Evolutionary conservation across 1,140 invertebrate species (phyloP), one percentile per base, ranked within the genome.

Genomic region (Oedothorax gibbosus): DNA sequence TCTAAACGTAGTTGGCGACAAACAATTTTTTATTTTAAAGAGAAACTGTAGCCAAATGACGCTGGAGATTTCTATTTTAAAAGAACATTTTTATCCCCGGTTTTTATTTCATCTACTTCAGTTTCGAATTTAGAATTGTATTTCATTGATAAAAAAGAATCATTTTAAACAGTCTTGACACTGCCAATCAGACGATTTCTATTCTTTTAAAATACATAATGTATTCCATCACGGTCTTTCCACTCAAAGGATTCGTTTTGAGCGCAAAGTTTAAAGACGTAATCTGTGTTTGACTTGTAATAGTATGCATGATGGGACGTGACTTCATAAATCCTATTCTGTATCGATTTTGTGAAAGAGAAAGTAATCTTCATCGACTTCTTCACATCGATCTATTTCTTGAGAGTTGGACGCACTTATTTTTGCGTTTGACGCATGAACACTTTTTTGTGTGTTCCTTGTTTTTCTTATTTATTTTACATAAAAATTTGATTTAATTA

Each of bases 251-350:
- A 51, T 71, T 53, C 20, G 69, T 71, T 35, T 15, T 12, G 15
- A 51, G 10, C 20, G 2, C 50, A 71, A 71, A 18, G 51, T 71
- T 71, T 53, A 49, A 15, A 12, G 12, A 57, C 57, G 54, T 75
- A 75, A 75, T 75, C 72, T 75, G 72, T 60, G 56, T 75, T 75
- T 75, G 51, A 71, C 51, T 71, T 51, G 20, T 49, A 9, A 18
- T 60, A 60, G 57, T 54, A 71, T 71, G 69, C 69, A 71, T 71
- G 54, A 53, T 51, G 7, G 50, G 20, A 51, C 50, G 69, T n/a
- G 50, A 71, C 51, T 20, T 71, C n/a, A 15, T 8, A 71, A 10
- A 15, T 71, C 50, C 51, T 71, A 53, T 71, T 49, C 69, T n/a
- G 18, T 53, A 71, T 71, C 69, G 69, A 71, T 71, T 51, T 20